Evolutionary conservation across 2,888 invertebrate genomes (phyloP).

Genomic region (Drosophila falleni): DNA sequence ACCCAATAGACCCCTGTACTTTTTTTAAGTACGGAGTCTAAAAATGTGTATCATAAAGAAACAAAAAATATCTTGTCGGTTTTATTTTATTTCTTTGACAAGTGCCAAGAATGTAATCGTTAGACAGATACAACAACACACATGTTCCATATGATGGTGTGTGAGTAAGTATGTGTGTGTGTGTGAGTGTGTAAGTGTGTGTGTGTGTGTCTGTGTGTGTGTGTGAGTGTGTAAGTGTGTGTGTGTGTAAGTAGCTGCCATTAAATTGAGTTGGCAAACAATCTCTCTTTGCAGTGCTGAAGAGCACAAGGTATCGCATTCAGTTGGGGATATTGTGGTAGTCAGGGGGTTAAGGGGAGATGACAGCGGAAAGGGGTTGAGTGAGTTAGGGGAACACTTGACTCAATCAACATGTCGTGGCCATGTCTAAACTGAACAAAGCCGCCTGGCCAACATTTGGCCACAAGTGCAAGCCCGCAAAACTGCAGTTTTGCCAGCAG

Average conservation of each 20-base stretch:
- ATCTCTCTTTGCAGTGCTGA: not conserved
- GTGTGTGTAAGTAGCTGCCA: not conserved
- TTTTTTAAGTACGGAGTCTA: too few species aligned
- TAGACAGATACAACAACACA: not conserved
- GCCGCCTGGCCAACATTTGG: conserved; percentile 83
- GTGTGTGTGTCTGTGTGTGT: not conserved
- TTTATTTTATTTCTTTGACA: not conserved
- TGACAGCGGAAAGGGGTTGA: not conserved
- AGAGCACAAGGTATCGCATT: not conserved
- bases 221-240: not conserved
- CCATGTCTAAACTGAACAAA: conserved; percentile 68
- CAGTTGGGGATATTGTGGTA: not conserved
- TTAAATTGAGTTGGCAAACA: conserved; percentile 30
- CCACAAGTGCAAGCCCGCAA: conserved; percentile 85
- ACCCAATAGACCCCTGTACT: too few species aligned
- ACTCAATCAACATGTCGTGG: conserved; percentile 80
- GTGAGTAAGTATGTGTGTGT: too few species aligned
- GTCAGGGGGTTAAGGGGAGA: not conserved
- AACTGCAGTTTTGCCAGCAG: conserved; percentile 62
- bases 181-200: not conserved
- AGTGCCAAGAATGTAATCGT: not conserved
- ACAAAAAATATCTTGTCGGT: not conserved
- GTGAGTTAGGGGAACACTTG: not conserved
- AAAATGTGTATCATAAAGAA: not conserved
- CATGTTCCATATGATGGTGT: too few species aligned